Evolutionary conservation across 2,797 vertebrate species (phyloP), one percentile per base, ranked within the genome.

Genomic region (Pteropus rufus): DNA sequence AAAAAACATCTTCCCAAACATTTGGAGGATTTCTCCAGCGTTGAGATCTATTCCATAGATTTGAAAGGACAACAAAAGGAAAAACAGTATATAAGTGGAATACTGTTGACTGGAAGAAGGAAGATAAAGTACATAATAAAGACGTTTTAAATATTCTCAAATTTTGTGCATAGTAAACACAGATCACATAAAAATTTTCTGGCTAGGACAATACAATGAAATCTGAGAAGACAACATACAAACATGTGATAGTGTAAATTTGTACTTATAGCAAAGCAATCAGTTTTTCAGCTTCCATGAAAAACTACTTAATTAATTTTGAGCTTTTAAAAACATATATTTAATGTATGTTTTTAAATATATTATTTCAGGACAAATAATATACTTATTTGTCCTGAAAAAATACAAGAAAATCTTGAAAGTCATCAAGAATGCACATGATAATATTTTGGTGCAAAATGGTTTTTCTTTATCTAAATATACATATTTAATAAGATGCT

Each of bases 1-100:
- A 97, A 99, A 99, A 98, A 99, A 99, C 99, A 99, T 99, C 98
- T 99, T 99, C 82, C 99, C 99, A 98, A 99, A 99, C 99, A 99
- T 99, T 56, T 99, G 99, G 97, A 99, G 99, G 98, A 99, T 99
- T 97, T 99, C 99, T 39, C 99, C 99, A 0, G 99, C 99, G 96
- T 99, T 98, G 52, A 99, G 99, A 98, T 99, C 99, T 99, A 98
- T 94, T 98, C 98, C 95, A 98, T 83, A 98, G 39, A 64, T 91
- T 93, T 84, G 79, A 88, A 56, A 83, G n/a, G 84, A 54, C 19
- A 93, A 62, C 31, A 84, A 60, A 26, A 52, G 76, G 1, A 49
- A 18, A 97, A 82, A 93, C 0, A 79, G 0, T 82, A 49, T 84
- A 97, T 11, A 97, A 52, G 72, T 15, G 14, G 83, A 83, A 85